Conservation (phyloP, 2,888 invertebrate species). For the Lepidonotus clava region DNA sequence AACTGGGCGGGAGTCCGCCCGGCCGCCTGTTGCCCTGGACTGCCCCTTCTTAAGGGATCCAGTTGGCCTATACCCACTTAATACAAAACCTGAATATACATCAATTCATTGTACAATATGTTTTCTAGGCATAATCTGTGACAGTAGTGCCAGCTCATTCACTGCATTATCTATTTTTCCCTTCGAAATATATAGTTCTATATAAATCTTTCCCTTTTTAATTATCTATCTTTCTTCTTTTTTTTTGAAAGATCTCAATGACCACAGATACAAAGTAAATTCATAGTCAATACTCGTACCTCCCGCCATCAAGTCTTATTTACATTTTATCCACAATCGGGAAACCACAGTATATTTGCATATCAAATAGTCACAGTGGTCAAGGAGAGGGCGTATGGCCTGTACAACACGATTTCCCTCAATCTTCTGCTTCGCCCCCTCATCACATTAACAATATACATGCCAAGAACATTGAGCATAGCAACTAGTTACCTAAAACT, state of each 20-base stretch:
- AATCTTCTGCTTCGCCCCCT: not conserved
- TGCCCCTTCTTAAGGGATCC: too few species aligned
- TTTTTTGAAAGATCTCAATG: not conserved
- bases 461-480: not conserved
- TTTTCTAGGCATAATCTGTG: not conserved
- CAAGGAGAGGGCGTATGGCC: not conserved
- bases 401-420: not conserved
- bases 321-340: too few species aligned
- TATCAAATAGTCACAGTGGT: not conserved
- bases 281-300: not conserved
- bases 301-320: not conserved
- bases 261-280: not conserved
- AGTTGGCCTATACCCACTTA: too few species aligned
- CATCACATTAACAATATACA: not conserved
- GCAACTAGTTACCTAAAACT: not conserved
- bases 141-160: not conserved
- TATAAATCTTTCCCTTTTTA: not conserved
- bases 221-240: too few species aligned
- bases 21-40: too few species aligned
- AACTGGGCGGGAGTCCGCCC: too few species aligned
- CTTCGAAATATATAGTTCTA: not conserved
- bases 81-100: not conserved
- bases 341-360: conserved; percentile 5
- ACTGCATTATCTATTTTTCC: not conserved
- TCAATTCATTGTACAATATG: not conserved